Percentiles rank a stretch among this genome's conserved stretches.
Conservation (phyloP, 1,140 invertebrate genomes). For the Drosophila insularis region DNA sequence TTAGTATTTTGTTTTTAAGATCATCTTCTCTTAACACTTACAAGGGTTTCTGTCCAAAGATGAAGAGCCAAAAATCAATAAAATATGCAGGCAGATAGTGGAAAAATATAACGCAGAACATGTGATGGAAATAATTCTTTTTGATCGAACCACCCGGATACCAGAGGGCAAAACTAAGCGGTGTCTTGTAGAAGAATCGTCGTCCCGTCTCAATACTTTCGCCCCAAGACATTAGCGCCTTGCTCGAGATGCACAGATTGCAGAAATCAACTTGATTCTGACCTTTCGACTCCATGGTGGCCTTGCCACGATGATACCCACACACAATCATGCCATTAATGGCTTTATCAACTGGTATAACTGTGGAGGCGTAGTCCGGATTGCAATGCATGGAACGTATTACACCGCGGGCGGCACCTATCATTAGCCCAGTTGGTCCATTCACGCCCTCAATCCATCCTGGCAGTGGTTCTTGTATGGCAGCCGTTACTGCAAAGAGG, state of each 20-base stretch:
- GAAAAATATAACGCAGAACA: constrained; percentile 87
- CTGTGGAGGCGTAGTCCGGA: constrained; percentile 86
- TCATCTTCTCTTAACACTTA: constrained; percentile 82
- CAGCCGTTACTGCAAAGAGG: constrained; percentile 85
- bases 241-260: constrained; percentile 85
- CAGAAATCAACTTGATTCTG: constrained; percentile 82
- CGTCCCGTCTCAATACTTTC: constrained; percentile 88
- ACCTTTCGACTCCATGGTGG: constrained; percentile 62
- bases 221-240: constrained; percentile 90
- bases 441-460: constrained; percentile 98
- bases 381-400: constrained; percentile 88
- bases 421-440: constrained; percentile 92
- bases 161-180: constrained; percentile 89
- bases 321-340: constrained; percentile 90
- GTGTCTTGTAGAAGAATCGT: constrained; percentile 85
- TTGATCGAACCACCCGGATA: constrained; percentile 91
- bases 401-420: constrained; percentile 91
- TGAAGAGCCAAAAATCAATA: constrained; percentile 87
- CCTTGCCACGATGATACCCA: constrained; percentile 86
- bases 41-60: constrained; percentile 91
- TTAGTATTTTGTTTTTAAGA: no score
- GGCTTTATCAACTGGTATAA: constrained; percentile 92
- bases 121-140: constrained; percentile 86
- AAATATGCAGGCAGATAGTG: constrained; percentile 92
- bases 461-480: constrained; percentile 87